Evolutionary conservation across 2,797 vertebrate genomes (phyloP).

Genomic region (Carcharodon carcharias): DNA sequence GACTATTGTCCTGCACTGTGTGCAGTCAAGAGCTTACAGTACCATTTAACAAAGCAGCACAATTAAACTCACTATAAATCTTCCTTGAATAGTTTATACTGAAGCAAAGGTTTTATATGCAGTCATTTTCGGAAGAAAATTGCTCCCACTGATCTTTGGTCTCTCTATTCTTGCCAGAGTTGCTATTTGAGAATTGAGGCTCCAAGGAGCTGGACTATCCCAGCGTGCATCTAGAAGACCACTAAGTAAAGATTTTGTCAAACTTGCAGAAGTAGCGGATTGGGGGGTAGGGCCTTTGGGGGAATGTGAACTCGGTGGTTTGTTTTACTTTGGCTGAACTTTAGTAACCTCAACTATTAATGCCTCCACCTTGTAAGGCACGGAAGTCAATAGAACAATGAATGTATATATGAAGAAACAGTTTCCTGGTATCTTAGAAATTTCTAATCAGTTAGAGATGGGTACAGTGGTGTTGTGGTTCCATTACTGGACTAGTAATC

Average conservation of each 20-base stretch:
- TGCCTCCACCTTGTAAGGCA: not conserved
- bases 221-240: not conserved
- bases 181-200: not conserved
- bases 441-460: not conserved
- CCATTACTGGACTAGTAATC: not conserved
- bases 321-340: not conserved
- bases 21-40: not conserved
- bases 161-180: not conserved
- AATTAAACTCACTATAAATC: not conserved
- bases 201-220: not conserved
- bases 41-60: not conserved
- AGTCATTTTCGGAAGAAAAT: not conserved
- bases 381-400: not conserved
- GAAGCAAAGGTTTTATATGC: not conserved
- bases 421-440: not conserved
- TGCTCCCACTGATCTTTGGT: not conserved
- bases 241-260: not conserved
- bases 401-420: not conserved
- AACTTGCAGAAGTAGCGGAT: not conserved
- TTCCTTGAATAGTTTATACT: not conserved
- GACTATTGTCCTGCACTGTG: not conserved
- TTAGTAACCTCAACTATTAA: not conserved
- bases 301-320: not conserved
- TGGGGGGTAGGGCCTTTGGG: no score
- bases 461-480: not conserved